phyloP scores from a whole-genome alignment of 2,113 vertebrate species.

The Tragelaphus buxtoni region DNA sequence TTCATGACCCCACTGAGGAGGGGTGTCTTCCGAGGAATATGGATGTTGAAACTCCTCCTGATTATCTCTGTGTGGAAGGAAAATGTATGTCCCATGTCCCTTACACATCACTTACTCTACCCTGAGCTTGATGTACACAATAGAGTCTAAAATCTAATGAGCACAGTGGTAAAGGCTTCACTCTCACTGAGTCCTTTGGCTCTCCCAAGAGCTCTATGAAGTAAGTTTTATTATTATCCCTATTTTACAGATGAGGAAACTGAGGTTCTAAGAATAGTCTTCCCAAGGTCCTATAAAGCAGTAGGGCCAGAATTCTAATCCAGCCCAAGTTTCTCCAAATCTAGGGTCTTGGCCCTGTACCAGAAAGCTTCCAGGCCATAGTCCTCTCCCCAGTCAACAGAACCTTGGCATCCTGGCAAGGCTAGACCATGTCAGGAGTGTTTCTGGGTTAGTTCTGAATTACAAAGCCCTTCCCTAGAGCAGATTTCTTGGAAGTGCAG shows the following conservation, averaged over 20 bases:
- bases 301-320: neutral
- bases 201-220: neutral
- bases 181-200: neutral
- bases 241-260: neutral
- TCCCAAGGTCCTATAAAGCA: fast-evolving
- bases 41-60: neutral
- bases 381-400: neutral
- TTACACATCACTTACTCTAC: neutral
- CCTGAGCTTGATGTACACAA: neutral
- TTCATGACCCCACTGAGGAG: neutral
- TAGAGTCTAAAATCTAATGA: neutral
- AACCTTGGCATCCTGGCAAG: neutral
- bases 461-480: neutral
- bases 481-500: neutral
- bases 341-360: neutral
- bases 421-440: neutral
- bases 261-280: neutral
- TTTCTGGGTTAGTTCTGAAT: neutral
- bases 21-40: neutral
- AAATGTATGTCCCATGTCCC: neutral
- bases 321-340: neutral
- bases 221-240: neutral
- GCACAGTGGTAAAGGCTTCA: neutral
- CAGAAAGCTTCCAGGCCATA: neutral
- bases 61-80: neutral